A percentile compares a stretch with the other conserved stretches of the same genome.
These are phyloP conservation scores for Phrynosoma platyrhinos DNA, from an alignment of 2,113 vertebrate species.

Conservation along the genomic window DNA sequence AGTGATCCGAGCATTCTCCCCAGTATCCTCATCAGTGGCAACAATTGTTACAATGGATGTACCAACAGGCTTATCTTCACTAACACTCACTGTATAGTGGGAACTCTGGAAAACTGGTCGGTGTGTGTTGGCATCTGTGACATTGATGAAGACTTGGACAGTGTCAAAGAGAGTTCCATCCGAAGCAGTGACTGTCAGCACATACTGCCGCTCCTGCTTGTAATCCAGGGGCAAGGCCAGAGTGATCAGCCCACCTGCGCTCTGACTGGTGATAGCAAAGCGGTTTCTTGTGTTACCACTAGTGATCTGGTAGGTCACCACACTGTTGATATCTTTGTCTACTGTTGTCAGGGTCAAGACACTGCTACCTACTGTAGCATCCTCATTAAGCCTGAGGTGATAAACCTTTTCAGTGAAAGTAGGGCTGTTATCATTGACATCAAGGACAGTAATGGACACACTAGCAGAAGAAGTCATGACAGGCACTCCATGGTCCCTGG, in stretches of 20 bases:
- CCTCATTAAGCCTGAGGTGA: conserved; percentile 92
- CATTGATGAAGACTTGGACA: conserved; percentile 92
- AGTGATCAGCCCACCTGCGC: conserved; percentile 91
- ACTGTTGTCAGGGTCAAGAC: conserved; percentile 90
- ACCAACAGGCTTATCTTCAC: conserved; percentile 89
- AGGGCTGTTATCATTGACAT: conserved; percentile 95
- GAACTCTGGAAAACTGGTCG: conserved; percentile 94
- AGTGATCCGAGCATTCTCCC: conserved; percentile 94
- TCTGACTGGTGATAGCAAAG: conserved; percentile 96
- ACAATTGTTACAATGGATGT: conserved; percentile 89
- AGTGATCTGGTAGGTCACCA: conserved; percentile 96
- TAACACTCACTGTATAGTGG: conserved; percentile 89
- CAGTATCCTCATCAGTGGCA: conserved; percentile 93
- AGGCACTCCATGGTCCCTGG: conserved; percentile 88
- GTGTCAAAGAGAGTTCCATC: conserved; percentile 92
- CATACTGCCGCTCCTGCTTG: conserved; percentile 95
- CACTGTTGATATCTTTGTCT: conserved; percentile 92
- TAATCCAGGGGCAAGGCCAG: conserved; percentile 95
- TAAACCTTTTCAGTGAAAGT: conserved; percentile 91
- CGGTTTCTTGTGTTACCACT: conserved; percentile 97
- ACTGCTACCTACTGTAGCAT: conserved; percentile 91
- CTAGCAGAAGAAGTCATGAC: conserved; percentile 94
- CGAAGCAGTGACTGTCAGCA: conserved; percentile 91
- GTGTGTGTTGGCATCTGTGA: conserved; percentile 97
- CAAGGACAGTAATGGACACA: conserved; percentile 91